Evolutionary conservation across 92 coral and sea anemone genomes (phyloP).

Genomic region (Porites evermanni): DNA sequence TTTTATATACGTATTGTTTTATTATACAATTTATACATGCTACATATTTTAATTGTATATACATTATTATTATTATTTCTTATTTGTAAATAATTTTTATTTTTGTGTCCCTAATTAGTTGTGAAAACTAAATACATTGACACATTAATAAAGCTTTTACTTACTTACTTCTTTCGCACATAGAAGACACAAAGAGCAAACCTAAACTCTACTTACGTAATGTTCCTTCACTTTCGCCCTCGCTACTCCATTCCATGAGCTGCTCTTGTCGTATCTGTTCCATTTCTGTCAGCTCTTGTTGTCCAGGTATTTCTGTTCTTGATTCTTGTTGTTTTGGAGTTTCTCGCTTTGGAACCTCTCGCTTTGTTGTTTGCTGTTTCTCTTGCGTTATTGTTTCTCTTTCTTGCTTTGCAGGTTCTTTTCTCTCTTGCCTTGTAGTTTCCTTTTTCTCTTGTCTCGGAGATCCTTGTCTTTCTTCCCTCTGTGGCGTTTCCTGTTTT

Average conservation of each 20-base stretch:
- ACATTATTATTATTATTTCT: no score
- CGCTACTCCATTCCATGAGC: conserved; percentile 86
- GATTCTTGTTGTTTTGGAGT: conserved; percentile 14
- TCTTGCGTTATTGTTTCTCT: neutral
- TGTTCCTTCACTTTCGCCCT: conserved; percentile 53
- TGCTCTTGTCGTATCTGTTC: conserved; percentile 21
- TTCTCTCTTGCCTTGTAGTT: conserved; percentile 13
- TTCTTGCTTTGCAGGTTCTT: conserved; percentile 19
- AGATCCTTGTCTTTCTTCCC: neutral
- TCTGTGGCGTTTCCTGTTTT: neutral
- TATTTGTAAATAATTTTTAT: no score
- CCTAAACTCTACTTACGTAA: conserved; percentile 11
- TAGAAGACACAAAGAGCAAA: neutral
- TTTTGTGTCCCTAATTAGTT: no score
- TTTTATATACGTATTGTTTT: no score
- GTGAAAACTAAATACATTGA: no score
- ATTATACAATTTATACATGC: no score
- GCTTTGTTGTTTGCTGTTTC: neutral
- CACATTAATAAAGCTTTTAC: no score
- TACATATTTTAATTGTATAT: no score
- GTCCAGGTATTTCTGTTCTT: conserved; percentile 34
- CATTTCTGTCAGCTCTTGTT: conserved; percentile 10
- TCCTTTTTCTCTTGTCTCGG: conserved; percentile 1
- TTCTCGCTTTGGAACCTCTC: neutral
- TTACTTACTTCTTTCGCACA: neutral